Evolutionary conservation across 2,888 invertebrate species (phyloP).

Genomic region (Metalampra italica): DNA sequence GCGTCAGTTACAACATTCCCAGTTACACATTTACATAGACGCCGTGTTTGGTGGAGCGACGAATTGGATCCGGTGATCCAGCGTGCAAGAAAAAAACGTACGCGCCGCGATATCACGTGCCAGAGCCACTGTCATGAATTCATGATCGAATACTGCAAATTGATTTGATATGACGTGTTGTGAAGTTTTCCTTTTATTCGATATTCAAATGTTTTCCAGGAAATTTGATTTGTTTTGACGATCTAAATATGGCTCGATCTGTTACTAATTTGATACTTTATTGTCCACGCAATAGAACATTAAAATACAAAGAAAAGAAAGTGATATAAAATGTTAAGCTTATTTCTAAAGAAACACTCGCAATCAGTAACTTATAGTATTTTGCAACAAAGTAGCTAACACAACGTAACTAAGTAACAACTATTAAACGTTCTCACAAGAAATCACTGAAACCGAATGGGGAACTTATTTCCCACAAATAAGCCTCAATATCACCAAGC

Average conservation of each 20-base stretch:
- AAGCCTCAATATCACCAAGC: background rate
- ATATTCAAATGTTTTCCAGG: background rate
- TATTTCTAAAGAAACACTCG: too few relatives aligned
- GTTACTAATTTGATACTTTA: too few relatives aligned
- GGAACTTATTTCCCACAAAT: background rate
- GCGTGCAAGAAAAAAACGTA: slow-evolving; percentile 6
- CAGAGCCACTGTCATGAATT: slow-evolving; percentile 5
- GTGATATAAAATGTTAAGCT: too few relatives aligned
- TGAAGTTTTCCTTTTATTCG: background rate
- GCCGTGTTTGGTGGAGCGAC: slow-evolving; percentile 15
- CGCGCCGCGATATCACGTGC: slow-evolving; percentile 3
- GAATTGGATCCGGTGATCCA: slow-evolving; percentile 18
- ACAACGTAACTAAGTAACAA: too few relatives aligned
- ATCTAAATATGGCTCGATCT: too few relatives aligned
- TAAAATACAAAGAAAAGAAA: too few relatives aligned
- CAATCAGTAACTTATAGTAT: too few relatives aligned
- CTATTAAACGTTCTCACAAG: too few relatives aligned
- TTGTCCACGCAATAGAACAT: too few relatives aligned
- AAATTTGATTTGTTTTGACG: background rate
- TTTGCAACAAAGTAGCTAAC: too few relatives aligned
- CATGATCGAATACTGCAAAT: slow-evolving; percentile 3
- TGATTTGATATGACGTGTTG: background rate
- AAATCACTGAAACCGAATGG: too few relatives aligned
- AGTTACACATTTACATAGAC: slow-evolving; percentile 18
- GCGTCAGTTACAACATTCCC: slow-evolving; percentile 2